Conservation (phyloP, 1,140 invertebrate species). For the Aphelinus atriplicis region DNA sequence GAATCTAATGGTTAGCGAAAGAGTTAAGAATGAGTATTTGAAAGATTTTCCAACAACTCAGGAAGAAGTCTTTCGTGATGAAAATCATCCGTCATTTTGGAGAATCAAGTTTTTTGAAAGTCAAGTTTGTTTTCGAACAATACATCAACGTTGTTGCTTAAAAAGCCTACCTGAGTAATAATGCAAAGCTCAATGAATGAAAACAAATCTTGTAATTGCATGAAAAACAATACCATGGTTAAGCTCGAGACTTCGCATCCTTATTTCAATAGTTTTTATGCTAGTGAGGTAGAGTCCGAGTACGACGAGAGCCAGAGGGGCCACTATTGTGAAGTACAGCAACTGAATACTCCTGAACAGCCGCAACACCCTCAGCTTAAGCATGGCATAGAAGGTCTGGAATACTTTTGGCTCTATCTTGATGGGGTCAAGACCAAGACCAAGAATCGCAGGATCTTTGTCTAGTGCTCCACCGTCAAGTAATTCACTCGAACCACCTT, state of each 20-base stretch:
- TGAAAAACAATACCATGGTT: slow-evolving; percentile 57
- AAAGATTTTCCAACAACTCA: no score
- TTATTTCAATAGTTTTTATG: slow-evolving; percentile 70
- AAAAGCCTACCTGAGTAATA: no score
- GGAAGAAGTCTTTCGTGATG: no score
- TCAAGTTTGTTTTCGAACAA: no score
- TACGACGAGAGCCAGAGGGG: slow-evolving; percentile 72
- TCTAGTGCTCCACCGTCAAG: slow-evolving; percentile 57
- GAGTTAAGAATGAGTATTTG: no score
- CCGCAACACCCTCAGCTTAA: slow-evolving; percentile 63
- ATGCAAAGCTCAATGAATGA: no score
- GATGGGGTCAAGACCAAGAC: slow-evolving; percentile 68
- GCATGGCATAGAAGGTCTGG: slow-evolving; percentile 66
- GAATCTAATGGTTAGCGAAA: no score
- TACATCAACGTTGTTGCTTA: no score
- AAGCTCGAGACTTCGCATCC: slow-evolving; percentile 71
- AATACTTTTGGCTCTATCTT: slow-evolving; percentile 66
- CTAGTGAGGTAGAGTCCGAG: slow-evolving; percentile 76
- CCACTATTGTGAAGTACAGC: slow-evolving; percentile 66
- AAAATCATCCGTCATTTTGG: no score
- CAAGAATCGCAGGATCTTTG: slow-evolving; percentile 60
- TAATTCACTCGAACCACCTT: slow-evolving; percentile 53
- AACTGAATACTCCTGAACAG: slow-evolving; percentile 65
- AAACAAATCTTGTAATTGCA: no score
- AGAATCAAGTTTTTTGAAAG: no score